Base-by-base conservation (phyloP, 2,888 invertebrate species). In the Morpho deidamia region DNA sequence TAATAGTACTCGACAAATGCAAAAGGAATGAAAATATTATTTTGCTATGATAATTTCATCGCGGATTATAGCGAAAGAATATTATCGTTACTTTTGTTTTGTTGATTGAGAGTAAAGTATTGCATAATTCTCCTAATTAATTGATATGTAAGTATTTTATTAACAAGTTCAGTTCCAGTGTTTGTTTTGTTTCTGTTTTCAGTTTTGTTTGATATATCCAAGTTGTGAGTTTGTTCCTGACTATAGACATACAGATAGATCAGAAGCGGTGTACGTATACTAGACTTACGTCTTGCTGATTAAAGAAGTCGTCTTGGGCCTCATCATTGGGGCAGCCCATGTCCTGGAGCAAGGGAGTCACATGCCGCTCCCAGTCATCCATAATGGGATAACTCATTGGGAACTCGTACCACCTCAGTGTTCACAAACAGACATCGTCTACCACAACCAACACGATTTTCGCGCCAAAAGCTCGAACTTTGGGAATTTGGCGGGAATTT, bases 321-420 rank as follows among this genome's bases (percentile, higher is more conserved):
- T 90, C 91, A 72, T 88, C 89, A 67, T 80, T 85, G 60, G 88
- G 75, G 72, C 90, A 90, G 68, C 89, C 90, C 89, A 91, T 91
- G 70, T 91, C 91, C 74, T 91, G 91, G 61, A 91, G 82, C 58
- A 91, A 87, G 44, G 91, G 91, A 55, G 91, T 90, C 60, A 91
- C 91, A 71, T 91, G 91, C 66, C 91, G 86, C 78, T 91, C 91
- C 91, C 91, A 92, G 76, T 91, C 91, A 82, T 91, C 91, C 90
- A 90, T 89, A 74, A 75, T 82, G 70, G 73, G 61, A 60, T 51
- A 56, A 53, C 60, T 60, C 60, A 56, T 60, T 45, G 39, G 44
- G 48, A 37, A 40, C 55, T 32, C 34, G 44, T 40, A 56, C 41
- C 51, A 40, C 73, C 72, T 76, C 65, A 69, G 74, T 72, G 67